Conservation (phyloP, 2,797 vertebrate genomes). For the Typhlichthys subterraneus region DNA sequence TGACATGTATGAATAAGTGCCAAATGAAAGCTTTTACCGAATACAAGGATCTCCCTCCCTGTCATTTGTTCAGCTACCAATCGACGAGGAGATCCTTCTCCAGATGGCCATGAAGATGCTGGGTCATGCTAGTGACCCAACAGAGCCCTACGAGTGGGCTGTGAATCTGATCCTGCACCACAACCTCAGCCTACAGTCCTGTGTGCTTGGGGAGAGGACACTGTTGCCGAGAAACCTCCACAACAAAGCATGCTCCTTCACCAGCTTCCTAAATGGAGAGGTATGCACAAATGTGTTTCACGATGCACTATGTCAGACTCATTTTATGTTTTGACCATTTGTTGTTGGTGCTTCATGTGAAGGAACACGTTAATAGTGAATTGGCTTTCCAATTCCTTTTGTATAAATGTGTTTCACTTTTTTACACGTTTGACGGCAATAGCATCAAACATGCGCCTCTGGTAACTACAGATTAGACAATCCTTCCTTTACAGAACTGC, state of each 20-base stretch:
- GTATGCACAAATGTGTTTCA: slow-evolving; percentile 30
- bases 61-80: slow-evolving; percentile 58
- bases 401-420: too few relatives aligned
- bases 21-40: too few relatives aligned
- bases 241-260: slow-evolving; percentile 71
- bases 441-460: too few relatives aligned
- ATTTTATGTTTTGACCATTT: too few relatives aligned
- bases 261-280: slow-evolving; percentile 79
- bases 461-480: too few relatives aligned
- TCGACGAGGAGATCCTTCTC: slow-evolving; percentile 82
- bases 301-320: too few relatives aligned
- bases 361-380: too few relatives aligned
- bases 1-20: too few relatives aligned
- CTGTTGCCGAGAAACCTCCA: slow-evolving; percentile 71
- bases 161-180: slow-evolving; percentile 83
- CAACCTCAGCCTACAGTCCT: slow-evolving; percentile 75
- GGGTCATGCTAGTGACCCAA: slow-evolving; percentile 50
- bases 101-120: slow-evolving; percentile 75
- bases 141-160: slow-evolving; percentile 76
- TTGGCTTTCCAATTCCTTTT: too few relatives aligned
- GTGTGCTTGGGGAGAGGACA: slow-evolving; percentile 13
- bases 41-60: neutral
- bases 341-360: too few relatives aligned
- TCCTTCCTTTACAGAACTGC: too few relatives aligned
- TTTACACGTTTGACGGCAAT: too few relatives aligned